phyloP scores from a whole-genome alignment of 2,113 vertebrate genomes.

The Platichthys flesus region DNA sequence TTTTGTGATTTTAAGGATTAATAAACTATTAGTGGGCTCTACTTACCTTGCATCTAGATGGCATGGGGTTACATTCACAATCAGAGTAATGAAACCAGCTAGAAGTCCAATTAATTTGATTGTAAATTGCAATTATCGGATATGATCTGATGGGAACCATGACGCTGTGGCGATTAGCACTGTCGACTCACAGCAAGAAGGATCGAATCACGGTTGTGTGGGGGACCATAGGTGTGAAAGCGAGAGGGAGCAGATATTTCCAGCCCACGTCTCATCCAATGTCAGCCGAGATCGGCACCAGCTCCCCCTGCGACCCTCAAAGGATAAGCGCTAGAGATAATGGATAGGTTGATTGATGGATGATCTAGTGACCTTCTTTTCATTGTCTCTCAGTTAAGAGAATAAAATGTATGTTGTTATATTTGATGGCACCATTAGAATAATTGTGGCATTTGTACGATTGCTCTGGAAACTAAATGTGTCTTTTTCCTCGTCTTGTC shows the following conservation, averaged over 20 bases:
- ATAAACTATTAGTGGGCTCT: not conserved
- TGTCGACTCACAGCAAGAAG: too few species aligned
- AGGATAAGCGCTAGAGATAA: too few species aligned
- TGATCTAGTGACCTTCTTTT: not conserved
- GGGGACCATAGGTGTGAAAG: too few species aligned
- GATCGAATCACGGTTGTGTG: too few species aligned
- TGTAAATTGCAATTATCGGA: not conserved
- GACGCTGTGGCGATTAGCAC: too few species aligned
- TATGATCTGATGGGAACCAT: too few species aligned
- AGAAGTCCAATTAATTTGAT: slow-evolving; percentile 9
- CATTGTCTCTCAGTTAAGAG: not conserved
- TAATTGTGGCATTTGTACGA: not conserved
- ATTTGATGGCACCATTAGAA: slow-evolving; percentile 6
- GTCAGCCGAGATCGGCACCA: too few species aligned
- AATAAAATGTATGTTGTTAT: not conserved
- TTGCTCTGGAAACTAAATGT: not conserved
- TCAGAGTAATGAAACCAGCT: not conserved
- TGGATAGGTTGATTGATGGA: not conserved
- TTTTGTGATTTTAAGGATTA: not conserved
- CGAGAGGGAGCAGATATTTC: too few species aligned
- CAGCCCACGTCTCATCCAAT: too few species aligned
- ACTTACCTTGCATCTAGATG: slow-evolving; percentile 7
- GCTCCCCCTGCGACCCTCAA: too few species aligned
- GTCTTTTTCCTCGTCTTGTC: not conserved
- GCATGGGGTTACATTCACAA: not conserved